These are phyloP conservation scores for Corythornis madagascariensis DNA, from an alignment of 2,113 vertebrate species.

Conservation along the genomic window DNA sequence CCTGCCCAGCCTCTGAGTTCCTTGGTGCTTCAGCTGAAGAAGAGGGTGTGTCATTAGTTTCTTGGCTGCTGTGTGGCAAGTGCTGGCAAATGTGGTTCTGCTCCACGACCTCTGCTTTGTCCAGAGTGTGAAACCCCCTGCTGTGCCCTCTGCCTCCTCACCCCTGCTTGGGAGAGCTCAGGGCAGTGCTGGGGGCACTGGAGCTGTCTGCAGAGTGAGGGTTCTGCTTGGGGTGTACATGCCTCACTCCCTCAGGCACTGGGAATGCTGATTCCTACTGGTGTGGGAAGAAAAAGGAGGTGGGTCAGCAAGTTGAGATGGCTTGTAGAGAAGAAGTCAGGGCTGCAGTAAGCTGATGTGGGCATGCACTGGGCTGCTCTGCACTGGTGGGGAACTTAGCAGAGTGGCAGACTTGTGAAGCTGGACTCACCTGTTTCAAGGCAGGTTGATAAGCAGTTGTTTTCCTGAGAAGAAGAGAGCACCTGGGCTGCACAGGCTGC, in stretches of 20 bases:
- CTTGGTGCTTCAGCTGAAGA: background rate
- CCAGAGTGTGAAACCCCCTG: background rate
- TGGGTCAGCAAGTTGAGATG: background rate
- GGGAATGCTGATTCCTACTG: background rate
- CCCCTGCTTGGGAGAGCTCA: background rate
- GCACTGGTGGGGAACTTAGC: background rate
- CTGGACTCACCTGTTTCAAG: background rate
- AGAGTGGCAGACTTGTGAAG: background rate
- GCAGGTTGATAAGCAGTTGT: background rate
- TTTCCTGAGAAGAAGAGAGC: background rate
- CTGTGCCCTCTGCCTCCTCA: background rate
- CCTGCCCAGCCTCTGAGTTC: background rate
- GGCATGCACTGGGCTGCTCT: background rate
- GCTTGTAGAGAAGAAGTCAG: background rate
- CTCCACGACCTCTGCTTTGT: background rate
- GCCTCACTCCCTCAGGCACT: accelerated
- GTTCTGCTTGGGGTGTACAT: background rate
- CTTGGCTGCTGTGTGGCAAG: background rate
- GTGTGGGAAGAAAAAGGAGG: background rate
- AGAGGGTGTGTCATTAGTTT: background rate
- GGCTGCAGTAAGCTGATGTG: background rate
- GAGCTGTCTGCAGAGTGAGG: background rate
- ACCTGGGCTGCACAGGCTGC: background rate
- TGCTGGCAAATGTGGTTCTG: background rate
- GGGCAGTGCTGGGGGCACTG: background rate